phyloP scores from a whole-genome alignment of 2,113 vertebrate species.

The Tauraco erythrolophus region DNA sequence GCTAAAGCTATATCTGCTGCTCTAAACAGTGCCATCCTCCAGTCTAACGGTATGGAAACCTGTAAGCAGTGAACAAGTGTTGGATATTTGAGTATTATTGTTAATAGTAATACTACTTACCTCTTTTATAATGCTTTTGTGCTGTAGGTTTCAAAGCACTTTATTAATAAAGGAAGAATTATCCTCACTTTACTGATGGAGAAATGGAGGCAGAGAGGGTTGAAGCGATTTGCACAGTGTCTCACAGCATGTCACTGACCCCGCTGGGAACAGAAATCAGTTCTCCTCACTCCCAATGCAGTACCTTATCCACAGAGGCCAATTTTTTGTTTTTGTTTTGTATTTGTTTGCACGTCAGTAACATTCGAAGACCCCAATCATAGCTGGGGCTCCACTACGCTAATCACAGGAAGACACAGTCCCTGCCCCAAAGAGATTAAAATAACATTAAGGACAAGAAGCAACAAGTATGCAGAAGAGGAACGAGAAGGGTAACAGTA shows the following conservation, averaged over 20 bases:
- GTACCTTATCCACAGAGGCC: conserved; percentile 59
- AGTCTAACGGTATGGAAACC: neutral
- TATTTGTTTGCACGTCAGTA: conserved; percentile 45
- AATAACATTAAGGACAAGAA: conserved; percentile 63
- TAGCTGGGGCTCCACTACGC: conserved; percentile 34
- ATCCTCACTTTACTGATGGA: conserved; percentile 68
- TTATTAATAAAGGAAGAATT: conserved; percentile 68
- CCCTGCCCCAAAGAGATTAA: conserved; percentile 69
- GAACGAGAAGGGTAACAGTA: conserved; percentile 48
- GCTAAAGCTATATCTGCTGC: neutral
- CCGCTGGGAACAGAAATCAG: conserved; percentile 65
- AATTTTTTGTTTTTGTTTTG: conserved; percentile 43
- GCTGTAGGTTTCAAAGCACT: conserved; percentile 68
- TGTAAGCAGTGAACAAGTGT: neutral
- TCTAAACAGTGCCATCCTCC: neutral
- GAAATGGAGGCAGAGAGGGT: conserved; percentile 62
- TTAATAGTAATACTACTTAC: conserved; percentile 55
- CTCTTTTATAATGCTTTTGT: conserved; percentile 55
- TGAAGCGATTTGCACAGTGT: conserved; percentile 70
- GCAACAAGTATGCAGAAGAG: conserved; percentile 36
- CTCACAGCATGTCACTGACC: conserved; percentile 68
- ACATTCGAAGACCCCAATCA: conserved; percentile 50
- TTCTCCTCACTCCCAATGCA: conserved; percentile 61
- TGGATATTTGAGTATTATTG: conserved; percentile 20
- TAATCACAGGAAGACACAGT: conserved; percentile 62